Base-by-base conservation (phyloP, 2,888 invertebrate genomes). In the Cryptocephalus moraei region DNA sequence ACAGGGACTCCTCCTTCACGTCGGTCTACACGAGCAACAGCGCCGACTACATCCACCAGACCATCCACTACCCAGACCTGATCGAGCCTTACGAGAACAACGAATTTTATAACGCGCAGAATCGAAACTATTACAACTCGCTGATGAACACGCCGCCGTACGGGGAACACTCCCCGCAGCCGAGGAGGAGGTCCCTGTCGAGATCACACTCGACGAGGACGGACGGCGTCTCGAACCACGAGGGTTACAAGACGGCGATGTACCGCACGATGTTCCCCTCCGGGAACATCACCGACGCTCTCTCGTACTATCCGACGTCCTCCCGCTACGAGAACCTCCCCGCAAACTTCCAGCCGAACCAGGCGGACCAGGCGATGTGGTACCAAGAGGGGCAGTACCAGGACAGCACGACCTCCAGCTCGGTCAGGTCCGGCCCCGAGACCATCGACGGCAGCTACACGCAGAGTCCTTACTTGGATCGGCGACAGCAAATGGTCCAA, bases 241-340 rank as follows among this genome's bases (percentile, higher is more conserved):
- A 84, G 45, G 74, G 73, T 11, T 82, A 81, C 61, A 84, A 83
- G 70, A 72, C 73, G 38, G 75, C 77, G 1, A 75, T 79, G 68
- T 80, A 82, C 61, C 75, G 84, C 47, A 74, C 79, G 33, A 82
- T 80, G 71, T 85, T 83, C 61, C 84, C 85, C 38, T 78, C 82
- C 1, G 81, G 84, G 4, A 80, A 78, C 63, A 76, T 90, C 22
- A 89, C 86, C 0, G 89, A 90, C 65, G 86, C 87, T 10, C 71
- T 90, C 8, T 84, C 85, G 1, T 90, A 87, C 59, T 90, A 90
- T 67, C 89, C 89, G 1, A 84, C 84, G 1, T 83, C 81, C 33
- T 78, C 75, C 44, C 69, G 80, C 53, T 80, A 80, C 56, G 80
- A 80, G 43, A 57, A 62, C 4, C 72, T 74, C 33, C 72, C 74